These are phyloP conservation scores for Galeopsomyia nigrocyanea DNA, from an alignment of 2,888 invertebrate genomes.

Conservation along the genomic window DNA sequence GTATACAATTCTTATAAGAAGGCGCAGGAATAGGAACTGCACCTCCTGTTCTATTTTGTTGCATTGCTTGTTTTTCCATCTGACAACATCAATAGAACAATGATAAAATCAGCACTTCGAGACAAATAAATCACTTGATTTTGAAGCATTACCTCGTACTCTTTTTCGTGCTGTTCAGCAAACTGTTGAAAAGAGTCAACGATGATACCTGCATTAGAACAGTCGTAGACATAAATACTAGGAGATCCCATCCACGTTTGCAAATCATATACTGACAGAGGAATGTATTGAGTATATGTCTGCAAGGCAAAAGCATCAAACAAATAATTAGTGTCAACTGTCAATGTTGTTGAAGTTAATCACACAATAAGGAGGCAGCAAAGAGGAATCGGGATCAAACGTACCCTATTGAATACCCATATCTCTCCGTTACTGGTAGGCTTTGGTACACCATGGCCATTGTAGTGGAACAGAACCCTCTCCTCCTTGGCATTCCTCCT, in stretches of 20 bases:
- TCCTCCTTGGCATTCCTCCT: constrained; percentile 98
- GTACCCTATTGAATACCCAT: constrained; percentile 98
- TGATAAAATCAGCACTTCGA: background rate
- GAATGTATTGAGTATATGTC: constrained; percentile 99
- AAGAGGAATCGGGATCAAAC: constrained; percentile 46
- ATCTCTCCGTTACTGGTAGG: constrained; percentile 99
- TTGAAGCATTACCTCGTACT: constrained; percentile 74
- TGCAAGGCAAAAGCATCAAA: constrained; percentile 65
- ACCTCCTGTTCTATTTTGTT: constrained; percentile 64
- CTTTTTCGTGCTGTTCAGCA: constrained; percentile 91
- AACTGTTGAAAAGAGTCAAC: constrained; percentile 91
- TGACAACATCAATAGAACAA: constrained; percentile 40
- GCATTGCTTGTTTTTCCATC: constrained; percentile 64
- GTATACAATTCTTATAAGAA: constrained; percentile 92
- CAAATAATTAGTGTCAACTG: background rate
- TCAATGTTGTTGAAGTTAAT: background rate
- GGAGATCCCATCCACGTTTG: constrained; percentile 99
- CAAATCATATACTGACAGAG: constrained; percentile 96
- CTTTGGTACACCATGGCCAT: constrained; percentile 98
- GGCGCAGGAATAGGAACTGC: constrained; percentile 67
- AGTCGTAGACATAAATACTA: constrained; percentile 99
- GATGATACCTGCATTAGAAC: constrained; percentile 97
- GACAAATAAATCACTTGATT: background rate
- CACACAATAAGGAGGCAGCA: background rate
- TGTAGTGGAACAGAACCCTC: constrained; percentile 98